These are phyloP conservation scores for Patella vulgata DNA, from an alignment of 1,140 invertebrate genomes.

Conservation along the genomic window DNA sequence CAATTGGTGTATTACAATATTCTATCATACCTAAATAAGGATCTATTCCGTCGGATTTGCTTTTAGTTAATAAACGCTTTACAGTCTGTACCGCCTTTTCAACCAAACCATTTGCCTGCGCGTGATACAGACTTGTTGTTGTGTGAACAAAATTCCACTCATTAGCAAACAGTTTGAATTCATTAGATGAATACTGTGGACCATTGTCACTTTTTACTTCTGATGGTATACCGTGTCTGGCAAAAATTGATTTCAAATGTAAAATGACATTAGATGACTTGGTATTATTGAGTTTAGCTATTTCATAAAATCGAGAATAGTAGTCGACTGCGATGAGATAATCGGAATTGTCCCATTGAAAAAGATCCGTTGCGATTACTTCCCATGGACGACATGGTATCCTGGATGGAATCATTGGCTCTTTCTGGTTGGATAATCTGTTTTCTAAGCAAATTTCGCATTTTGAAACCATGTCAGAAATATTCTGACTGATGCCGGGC, in stretches of 20 bases:
- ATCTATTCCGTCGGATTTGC: not conserved
- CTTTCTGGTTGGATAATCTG: too few relatives aligned
- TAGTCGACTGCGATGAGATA: constrained; percentile 40
- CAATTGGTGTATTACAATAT: too few relatives aligned
- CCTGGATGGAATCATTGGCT: constrained; percentile 4
- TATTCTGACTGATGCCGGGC: too few relatives aligned
- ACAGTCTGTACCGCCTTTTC: constrained; percentile 15
- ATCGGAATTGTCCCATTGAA: not conserved
- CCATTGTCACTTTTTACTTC: constrained; percentile 18
- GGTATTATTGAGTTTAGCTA: constrained; percentile 15
- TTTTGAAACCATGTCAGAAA: too few relatives aligned
- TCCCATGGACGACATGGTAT: constrained; percentile 16
- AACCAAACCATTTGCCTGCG: constrained; percentile 8
- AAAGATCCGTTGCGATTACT: constrained; percentile 19
- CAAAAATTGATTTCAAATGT: constrained; percentile 26
- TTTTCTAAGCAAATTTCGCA: too few relatives aligned
- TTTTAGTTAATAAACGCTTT: not conserved
- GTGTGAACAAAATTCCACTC: constrained; percentile 8
- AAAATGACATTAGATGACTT: constrained; percentile 6
- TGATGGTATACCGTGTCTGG: constrained; percentile 1
- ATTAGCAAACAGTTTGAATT: not conserved
- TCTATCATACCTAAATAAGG: not conserved
- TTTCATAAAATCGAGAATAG: constrained; percentile 36
- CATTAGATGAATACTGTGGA: not conserved
- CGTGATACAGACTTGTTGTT: constrained; percentile 15